These are phyloP conservation scores for Lingula anatina DNA, from an alignment of 2,888 invertebrate genomes.

Conservation along the genomic window DNA sequence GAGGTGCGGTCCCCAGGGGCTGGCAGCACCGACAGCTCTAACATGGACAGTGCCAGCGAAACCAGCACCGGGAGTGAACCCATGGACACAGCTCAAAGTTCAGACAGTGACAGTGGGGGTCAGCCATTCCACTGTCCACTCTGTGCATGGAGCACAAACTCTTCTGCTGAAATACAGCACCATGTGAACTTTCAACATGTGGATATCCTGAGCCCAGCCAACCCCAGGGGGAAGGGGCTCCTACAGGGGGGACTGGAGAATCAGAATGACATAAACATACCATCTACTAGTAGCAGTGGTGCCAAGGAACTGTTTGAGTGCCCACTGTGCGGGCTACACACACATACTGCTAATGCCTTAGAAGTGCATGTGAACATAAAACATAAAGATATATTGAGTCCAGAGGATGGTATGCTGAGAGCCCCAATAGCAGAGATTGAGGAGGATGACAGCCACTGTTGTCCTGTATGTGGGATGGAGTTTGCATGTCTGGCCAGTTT, in stretches of 20 bases:
- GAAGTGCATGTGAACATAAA: slow-evolving; percentile 75
- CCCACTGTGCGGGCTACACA: slow-evolving; percentile 76
- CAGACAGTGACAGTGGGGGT: too few species aligned
- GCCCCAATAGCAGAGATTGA: background rate
- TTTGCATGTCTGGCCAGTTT: slow-evolving; percentile 57
- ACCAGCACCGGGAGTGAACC: too few species aligned
- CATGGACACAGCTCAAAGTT: too few species aligned
- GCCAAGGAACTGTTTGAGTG: slow-evolving; percentile 73
- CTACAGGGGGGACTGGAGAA: too few species aligned
- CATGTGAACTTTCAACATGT: slow-evolving; percentile 82
- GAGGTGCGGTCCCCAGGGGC: too few species aligned
- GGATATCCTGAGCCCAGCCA: slow-evolving; percentile 74
- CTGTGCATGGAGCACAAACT: slow-evolving; percentile 70
- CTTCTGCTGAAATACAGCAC: slow-evolving; percentile 68
- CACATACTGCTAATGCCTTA: slow-evolving; percentile 70
- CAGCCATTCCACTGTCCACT: slow-evolving; percentile 75
- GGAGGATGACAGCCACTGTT: slow-evolving; percentile 7
- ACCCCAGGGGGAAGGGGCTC: too few species aligned
- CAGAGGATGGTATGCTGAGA: slow-evolving; percentile 42
- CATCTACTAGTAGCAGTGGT: too few species aligned
- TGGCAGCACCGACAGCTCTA: too few species aligned
- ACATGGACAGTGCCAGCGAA: too few species aligned
- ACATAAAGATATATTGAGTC: slow-evolving; percentile 76
- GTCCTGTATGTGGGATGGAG: slow-evolving; percentile 50
- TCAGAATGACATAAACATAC: too few species aligned